Evolutionary conservation across 2,113 vertebrate genomes (phyloP).

Genomic region (Rhinichthys klamathensis): DNA sequence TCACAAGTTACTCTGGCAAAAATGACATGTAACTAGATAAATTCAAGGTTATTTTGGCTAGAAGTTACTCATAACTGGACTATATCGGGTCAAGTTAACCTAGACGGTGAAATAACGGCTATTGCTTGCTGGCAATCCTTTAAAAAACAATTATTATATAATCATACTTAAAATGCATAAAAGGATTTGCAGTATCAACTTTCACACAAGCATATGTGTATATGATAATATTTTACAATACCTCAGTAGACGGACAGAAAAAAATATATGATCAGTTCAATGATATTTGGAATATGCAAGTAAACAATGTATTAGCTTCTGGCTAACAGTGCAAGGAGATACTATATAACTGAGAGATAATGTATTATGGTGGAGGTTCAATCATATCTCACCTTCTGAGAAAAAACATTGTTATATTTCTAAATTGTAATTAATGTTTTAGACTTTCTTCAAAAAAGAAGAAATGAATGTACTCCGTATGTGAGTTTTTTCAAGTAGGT

Average conservation of each 20-base stretch:
- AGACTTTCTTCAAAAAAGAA: constrained; percentile 8
- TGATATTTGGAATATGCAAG: constrained; percentile 23
- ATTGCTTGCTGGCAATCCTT: background rate
- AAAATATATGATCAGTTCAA: background rate
- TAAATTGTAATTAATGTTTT: background rate
- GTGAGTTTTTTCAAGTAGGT: constrained; percentile 46
- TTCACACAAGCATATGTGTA: background rate
- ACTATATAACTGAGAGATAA: background rate
- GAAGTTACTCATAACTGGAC: too few relatives aligned
- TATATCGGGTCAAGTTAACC: too few relatives aligned
- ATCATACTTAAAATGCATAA: constrained; percentile 7
- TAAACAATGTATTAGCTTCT: constrained; percentile 9
- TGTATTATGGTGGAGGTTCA: background rate
- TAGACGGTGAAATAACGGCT: too few relatives aligned
- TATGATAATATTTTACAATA: constrained; percentile 29
- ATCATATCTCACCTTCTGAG: background rate
- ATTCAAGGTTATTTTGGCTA: too few relatives aligned
- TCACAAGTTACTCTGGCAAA: too few relatives aligned
- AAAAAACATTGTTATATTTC: constrained; percentile 3
- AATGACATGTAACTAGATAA: too few relatives aligned
- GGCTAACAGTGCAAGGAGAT: background rate
- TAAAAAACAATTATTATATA: background rate
- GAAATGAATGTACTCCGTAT: constrained; percentile 23
- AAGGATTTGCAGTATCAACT: background rate
- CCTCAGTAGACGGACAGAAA: constrained; percentile 15